Evolutionary conservation across 2,888 invertebrate species (phyloP).

Genomic region (Heliconius ethilla): DNA sequence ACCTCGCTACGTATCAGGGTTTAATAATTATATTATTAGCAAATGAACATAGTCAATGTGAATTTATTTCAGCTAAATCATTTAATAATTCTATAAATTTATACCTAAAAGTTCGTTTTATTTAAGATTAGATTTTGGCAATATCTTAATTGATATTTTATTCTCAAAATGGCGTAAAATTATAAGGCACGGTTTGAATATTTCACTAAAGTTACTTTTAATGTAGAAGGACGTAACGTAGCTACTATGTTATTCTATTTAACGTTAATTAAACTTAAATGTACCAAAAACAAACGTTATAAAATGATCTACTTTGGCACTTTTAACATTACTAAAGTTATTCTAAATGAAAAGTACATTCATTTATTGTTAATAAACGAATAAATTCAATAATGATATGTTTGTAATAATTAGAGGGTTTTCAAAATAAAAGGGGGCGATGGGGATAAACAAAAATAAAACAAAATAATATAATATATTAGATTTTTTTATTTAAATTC

Average conservation of each 20-base stretch:
- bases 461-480: slow-evolving; percentile 59
- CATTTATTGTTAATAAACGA: slow-evolving; percentile 48
- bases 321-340: slow-evolving; percentile 39
- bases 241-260: slow-evolving; percentile 56
- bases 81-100: slow-evolving; percentile 35
- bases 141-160: slow-evolving; percentile 74
- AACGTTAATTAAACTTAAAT: slow-evolving; percentile 42
- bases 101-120: slow-evolving; percentile 55
- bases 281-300: slow-evolving; percentile 35
- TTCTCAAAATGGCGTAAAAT: slow-evolving; percentile 78
- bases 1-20: slow-evolving; percentile 23
- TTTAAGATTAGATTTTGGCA: slow-evolving; percentile 65
- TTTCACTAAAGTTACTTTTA: slow-evolving; percentile 64
- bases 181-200: slow-evolving; percentile 80
- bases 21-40: slow-evolving; percentile 9
- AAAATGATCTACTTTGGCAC: slow-evolving; percentile 48
- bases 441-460: slow-evolving; percentile 65
- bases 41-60: slow-evolving; percentile 22
- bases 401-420: slow-evolving; percentile 61
- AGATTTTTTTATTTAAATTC: slow-evolving; percentile 73
- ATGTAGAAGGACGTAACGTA: slow-evolving; percentile 75
- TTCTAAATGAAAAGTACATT: slow-evolving; percentile 39
- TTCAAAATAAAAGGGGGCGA: slow-evolving; percentile 46
- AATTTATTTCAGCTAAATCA: slow-evolving; percentile 40
- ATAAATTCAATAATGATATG: slow-evolving; percentile 64